Evolutionary conservation across 2,888 invertebrate species (phyloP).

Genomic region (Prenolepis imparis): DNA sequence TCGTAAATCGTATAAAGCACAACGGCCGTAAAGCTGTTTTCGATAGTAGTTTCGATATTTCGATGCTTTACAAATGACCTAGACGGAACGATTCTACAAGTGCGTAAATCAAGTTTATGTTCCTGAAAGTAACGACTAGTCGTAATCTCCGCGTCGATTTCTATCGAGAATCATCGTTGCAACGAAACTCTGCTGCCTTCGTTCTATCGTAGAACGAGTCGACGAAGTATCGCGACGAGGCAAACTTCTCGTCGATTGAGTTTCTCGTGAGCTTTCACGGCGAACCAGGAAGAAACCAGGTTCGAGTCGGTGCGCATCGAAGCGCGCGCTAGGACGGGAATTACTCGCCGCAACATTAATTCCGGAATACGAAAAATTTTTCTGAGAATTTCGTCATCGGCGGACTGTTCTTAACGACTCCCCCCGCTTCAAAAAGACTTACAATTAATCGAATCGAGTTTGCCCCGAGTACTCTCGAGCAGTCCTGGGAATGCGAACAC

Average conservation of each 20-base stretch:
- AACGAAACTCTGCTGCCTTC: background rate
- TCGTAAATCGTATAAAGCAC: constrained; percentile 15
- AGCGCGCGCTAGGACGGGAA: background rate
- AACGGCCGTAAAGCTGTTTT: constrained; percentile 45
- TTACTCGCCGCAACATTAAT: constrained; percentile 38
- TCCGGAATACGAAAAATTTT: constrained; percentile 24
- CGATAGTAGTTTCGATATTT: constrained; percentile 32
- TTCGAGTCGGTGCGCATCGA: background rate
- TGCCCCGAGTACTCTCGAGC: background rate
- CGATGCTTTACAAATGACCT: constrained; percentile 37
- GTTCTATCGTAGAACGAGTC: background rate
- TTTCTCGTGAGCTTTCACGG: background rate
- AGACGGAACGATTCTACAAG: constrained; percentile 36
- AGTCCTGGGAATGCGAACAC: background rate
- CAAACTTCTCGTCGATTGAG: constrained; percentile 24
- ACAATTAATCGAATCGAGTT: constrained; percentile 15
- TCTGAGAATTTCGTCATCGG: background rate
- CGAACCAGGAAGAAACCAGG: background rate
- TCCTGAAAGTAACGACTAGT: constrained; percentile 12
- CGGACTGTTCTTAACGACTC: constrained; percentile 14
- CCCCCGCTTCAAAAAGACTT: constrained; percentile 12
- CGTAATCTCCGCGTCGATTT: constrained; percentile 30
- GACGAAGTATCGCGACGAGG: background rate
- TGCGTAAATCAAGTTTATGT: constrained; percentile 46
- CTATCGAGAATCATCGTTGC: constrained; percentile 8